These are phyloP conservation scores for Drosophila ercepeae DNA, from an alignment of 1,140 invertebrate genomes.

Conservation along the genomic window DNA sequence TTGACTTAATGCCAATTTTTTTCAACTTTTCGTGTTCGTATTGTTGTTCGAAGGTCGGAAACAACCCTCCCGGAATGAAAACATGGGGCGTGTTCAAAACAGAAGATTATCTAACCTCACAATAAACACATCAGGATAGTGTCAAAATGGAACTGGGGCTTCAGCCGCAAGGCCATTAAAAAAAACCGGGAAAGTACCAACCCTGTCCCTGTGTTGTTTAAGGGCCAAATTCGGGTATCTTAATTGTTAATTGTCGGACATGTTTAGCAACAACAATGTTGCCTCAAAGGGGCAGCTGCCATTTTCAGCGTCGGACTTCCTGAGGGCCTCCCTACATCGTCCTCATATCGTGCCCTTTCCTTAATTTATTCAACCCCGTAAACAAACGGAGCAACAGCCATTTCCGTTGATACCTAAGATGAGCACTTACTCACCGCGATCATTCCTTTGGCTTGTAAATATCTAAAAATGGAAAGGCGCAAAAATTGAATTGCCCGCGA, in stretches of 20 bases:
- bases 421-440: constrained; percentile 11
- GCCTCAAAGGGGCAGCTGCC: constrained; percentile 50
- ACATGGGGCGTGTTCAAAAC: constrained; percentile 45
- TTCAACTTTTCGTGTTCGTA: background rate
- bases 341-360: background rate
- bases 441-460: constrained; percentile 25
- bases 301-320: constrained; percentile 8
- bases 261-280: constrained; percentile 56
- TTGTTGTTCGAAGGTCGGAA: background rate
- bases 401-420: constrained; percentile 52
- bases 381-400: constrained; percentile 32
- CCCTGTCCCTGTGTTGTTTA: constrained; percentile 15
- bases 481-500: constrained; percentile 39
- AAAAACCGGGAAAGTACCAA: constrained; percentile 11
- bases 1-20: background rate
- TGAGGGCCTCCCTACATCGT: background rate
- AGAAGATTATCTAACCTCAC: constrained; percentile 56
- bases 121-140: constrained; percentile 61
- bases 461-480: constrained; percentile 16
- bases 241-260: constrained; percentile 69
- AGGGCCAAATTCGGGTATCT: constrained; percentile 27
- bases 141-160: constrained; percentile 57
- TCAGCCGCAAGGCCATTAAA: constrained; percentile 17
- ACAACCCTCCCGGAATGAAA: constrained; percentile 24
- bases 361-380: constrained; percentile 11